Percentiles rank a stretch among this genome's conserved stretches.
Conservation (phyloP, 2,797 vertebrate genomes). For the Loriculus beryllinus region DNA sequence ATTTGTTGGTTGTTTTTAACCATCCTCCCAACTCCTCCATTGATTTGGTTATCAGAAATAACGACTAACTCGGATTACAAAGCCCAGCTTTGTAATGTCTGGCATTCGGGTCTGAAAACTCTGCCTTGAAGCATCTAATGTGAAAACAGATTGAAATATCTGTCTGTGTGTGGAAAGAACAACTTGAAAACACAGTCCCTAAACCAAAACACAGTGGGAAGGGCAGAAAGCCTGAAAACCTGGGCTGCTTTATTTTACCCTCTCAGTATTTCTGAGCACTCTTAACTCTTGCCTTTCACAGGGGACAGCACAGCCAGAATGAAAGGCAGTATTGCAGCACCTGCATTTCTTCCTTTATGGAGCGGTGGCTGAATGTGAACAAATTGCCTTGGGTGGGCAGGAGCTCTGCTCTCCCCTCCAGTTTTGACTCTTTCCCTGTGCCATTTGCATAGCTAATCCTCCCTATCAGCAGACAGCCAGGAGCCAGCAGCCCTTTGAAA, state of each 20-base stretch:
- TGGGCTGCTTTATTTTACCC: neutral
- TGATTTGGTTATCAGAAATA: neutral
- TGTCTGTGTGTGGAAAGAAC: neutral
- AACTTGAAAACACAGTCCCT: neutral
- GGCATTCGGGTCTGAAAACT: neutral
- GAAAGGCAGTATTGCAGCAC: neutral
- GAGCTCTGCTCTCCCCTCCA: neutral
- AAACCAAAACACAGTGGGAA: neutral
- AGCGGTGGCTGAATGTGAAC: neutral
- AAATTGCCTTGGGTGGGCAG: neutral
- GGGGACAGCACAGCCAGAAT: neutral
- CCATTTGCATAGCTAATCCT: constrained; percentile 58
- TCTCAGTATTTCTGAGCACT: neutral
- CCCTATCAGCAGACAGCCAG: constrained; percentile 66
- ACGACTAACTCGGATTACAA: neutral
- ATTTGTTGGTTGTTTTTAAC: neutral
- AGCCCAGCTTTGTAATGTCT: neutral
- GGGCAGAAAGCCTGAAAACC: neutral
- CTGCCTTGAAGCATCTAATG: neutral
- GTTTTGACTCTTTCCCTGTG: neutral
- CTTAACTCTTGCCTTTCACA: neutral
- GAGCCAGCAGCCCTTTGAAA: constrained; percentile 63
- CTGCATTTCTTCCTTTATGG: neutral
- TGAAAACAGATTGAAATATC: neutral
- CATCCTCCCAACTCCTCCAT: neutral